Percentiles rank a stretch among this genome's conserved stretches.
phyloP scores from a whole-genome alignment of 2,113 vertebrate genomes.

The Alces alces region DNA sequence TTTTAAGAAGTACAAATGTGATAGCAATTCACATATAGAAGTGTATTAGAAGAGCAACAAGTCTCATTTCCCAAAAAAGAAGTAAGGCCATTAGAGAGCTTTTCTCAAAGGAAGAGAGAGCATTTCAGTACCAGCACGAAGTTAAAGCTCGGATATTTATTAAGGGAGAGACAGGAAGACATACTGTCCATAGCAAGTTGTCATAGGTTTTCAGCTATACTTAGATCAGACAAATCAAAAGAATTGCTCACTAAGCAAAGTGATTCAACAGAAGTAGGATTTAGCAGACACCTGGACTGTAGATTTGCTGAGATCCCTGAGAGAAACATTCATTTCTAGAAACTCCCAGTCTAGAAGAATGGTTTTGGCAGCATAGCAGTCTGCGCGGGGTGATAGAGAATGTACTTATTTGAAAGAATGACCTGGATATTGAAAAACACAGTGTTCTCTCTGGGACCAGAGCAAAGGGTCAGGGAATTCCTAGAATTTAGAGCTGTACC shows the following conservation, averaged over 20 bases:
- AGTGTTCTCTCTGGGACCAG: background rate
- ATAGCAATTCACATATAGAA: background rate
- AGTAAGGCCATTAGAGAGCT: background rate
- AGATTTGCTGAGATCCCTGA: background rate
- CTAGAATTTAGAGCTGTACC: background rate
- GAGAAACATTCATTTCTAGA: background rate
- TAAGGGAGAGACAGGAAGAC: background rate
- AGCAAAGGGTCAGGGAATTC: background rate
- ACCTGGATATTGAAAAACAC: fast-evolving
- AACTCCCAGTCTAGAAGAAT: background rate
- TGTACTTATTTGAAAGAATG: background rate
- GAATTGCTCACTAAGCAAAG: background rate
- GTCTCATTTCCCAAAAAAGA: background rate
- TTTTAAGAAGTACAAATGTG: background rate
- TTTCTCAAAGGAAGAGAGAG: background rate
- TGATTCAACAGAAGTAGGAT: background rate
- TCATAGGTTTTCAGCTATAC: background rate
- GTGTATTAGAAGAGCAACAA: background rate
- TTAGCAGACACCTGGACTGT: background rate
- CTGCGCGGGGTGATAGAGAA: background rate
- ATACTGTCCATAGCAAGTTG: background rate
- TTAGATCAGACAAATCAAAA: background rate
- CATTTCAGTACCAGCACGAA: background rate
- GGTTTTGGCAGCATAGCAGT: background rate
- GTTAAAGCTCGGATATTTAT: background rate